A percentile compares a stretch with the other conserved stretches of the same genome.
phyloP scores from a whole-genome alignment of 1,140 invertebrate species.

The Caenorhabditis elegans region DNA sequence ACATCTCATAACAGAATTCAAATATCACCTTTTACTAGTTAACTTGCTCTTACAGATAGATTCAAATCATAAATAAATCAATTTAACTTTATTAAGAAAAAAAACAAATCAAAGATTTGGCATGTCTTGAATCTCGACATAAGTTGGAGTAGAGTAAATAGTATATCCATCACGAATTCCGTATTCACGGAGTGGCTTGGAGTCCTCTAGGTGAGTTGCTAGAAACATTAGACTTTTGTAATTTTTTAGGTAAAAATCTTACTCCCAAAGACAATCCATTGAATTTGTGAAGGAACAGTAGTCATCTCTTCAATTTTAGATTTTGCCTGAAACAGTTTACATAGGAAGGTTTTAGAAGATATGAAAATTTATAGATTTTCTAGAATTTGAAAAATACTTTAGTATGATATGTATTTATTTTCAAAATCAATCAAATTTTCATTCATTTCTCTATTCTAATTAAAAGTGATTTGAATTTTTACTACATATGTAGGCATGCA shows the following conservation, averaged over 20 bases:
- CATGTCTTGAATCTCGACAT: constrained; percentile 46
- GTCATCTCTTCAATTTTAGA: constrained; percentile 41
- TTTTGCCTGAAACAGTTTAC: constrained; percentile 38
- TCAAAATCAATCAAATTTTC: too few relatives aligned
- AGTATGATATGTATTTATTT: too few relatives aligned
- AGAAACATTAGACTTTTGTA: neutral
- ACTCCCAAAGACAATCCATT: constrained; percentile 47
- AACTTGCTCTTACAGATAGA: too few relatives aligned
- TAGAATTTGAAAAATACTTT: too few relatives aligned
- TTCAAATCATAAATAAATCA: too few relatives aligned
- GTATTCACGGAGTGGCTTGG: constrained; percentile 8
- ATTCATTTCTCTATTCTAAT: too few relatives aligned
- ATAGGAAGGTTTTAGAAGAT: too few relatives aligned
- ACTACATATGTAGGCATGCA: too few relatives aligned
- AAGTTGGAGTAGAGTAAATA: constrained; percentile 45
- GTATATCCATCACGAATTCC: constrained; percentile 42
- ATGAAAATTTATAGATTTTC: too few relatives aligned
- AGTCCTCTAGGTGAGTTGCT: constrained; percentile 33
- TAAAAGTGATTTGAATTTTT: too few relatives aligned
- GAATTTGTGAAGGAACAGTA: constrained; percentile 41
- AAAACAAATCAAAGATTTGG: constrained; percentile 35
- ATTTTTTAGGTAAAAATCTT: neutral
- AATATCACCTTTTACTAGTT: too few relatives aligned
- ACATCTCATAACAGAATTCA: too few relatives aligned
- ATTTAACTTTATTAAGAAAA: neutral